A percentile compares a stretch with the other conserved stretches of the same genome.
Evolutionary conservation across 2,797 vertebrate species (phyloP).

Genomic region (Hoplostethus mediterraneus): DNA sequence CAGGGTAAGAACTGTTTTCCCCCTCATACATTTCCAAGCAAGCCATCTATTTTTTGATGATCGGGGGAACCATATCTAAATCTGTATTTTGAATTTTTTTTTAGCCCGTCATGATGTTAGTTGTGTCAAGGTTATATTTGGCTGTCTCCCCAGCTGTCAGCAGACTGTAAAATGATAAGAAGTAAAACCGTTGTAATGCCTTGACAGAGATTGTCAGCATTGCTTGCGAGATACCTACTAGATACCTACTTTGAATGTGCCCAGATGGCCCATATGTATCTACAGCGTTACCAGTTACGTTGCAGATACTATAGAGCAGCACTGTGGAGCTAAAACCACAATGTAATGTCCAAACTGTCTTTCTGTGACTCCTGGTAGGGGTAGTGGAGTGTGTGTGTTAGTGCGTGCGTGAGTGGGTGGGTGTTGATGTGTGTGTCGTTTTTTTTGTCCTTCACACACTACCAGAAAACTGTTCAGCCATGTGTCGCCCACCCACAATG

Average conservation of each 20-base stretch:
- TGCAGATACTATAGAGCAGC: not conserved
- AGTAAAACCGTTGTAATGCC: slow-evolving; percentile 6
- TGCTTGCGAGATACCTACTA: not conserved
- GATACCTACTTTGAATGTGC: no score
- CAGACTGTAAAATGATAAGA: not conserved
- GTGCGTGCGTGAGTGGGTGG: no score
- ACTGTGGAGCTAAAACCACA: not conserved
- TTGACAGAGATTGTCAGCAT: slow-evolving; percentile 2
- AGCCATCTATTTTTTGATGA: slow-evolving; percentile 43
- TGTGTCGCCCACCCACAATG: slow-evolving; percentile 37
- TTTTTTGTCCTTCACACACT: no score
- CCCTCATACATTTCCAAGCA: slow-evolving; percentile 22
- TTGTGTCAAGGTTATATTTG: slow-evolving; percentile 16
- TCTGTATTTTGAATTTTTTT: slow-evolving; percentile 28
- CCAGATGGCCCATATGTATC: not conserved
- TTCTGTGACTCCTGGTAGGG: no score
- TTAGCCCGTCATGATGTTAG: slow-evolving; percentile 24
- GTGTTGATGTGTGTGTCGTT: no score
- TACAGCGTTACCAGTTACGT: not conserved
- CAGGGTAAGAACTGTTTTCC: slow-evolving; percentile 27
- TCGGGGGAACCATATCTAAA: slow-evolving; percentile 33
- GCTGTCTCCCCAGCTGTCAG: slow-evolving; percentile 1
- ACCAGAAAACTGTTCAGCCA: slow-evolving; percentile 13
- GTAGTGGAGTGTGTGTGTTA: no score
- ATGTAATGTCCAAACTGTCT: not conserved